These are phyloP conservation scores for Drosophila saltans DNA, from an alignment of 1,140 invertebrate species.

Conservation along the genomic window DNA sequence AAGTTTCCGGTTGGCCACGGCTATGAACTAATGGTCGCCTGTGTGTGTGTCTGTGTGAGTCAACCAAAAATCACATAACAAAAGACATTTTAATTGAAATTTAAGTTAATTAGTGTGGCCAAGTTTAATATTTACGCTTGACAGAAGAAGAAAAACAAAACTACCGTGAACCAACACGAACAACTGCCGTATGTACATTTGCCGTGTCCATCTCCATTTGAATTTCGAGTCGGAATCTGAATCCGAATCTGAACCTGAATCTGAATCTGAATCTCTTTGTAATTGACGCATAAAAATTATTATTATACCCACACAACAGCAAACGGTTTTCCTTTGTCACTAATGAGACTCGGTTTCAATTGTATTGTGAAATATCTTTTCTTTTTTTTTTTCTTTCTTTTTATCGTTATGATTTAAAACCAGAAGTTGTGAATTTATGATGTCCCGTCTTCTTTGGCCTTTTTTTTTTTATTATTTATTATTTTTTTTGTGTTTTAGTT, in stretches of 20 bases:
- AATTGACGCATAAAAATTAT: slow-evolving; percentile 58
- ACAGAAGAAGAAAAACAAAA: slow-evolving; percentile 22
- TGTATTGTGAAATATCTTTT: slow-evolving; percentile 2
- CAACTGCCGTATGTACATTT: neutral
- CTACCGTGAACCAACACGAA: neutral
- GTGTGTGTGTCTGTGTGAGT: slow-evolving; percentile 4
- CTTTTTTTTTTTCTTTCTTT: neutral
- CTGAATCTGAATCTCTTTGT: slow-evolving; percentile 25
- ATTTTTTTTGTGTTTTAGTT: slow-evolving; percentile 53
- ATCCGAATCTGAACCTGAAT: neutral
- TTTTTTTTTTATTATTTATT: neutral
- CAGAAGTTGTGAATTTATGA: slow-evolving; percentile 4
- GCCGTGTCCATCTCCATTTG: neutral
- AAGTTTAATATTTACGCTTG: slow-evolving; percentile 55
- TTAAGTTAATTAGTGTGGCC: slow-evolving; percentile 76
- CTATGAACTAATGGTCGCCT: slow-evolving; percentile 62
- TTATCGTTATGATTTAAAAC: slow-evolving; percentile 4
- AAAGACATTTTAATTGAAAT: slow-evolving; percentile 81
- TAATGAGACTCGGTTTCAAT: slow-evolving; percentile 8
- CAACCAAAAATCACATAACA: slow-evolving; percentile 74
- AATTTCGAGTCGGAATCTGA: neutral
- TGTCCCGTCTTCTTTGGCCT: slow-evolving; percentile 1
- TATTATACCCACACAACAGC: slow-evolving; percentile 50
- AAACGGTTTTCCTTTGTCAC: slow-evolving; percentile 41
- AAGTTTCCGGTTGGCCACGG: slow-evolving; percentile 78